phyloP scores from a whole-genome alignment of 2,888 invertebrate genomes.

The Trissonchulus sp. region DNA sequence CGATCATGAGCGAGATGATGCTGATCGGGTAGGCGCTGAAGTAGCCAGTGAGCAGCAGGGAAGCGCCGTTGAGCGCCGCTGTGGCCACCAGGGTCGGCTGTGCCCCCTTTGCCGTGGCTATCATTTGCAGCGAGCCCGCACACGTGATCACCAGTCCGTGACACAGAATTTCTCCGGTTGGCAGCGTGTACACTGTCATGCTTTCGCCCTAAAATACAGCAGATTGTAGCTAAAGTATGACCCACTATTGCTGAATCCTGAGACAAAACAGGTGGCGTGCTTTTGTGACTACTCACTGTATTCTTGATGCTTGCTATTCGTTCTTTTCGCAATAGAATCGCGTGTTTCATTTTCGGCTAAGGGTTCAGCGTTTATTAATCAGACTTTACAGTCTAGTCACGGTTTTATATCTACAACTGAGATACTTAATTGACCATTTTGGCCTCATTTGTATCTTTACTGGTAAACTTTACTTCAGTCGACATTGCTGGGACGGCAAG shows the following conservation, averaged over 20 bases:
- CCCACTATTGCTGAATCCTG: too few species aligned
- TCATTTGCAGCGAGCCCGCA: slow-evolving; percentile 29
- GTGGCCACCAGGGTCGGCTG: slow-evolving; percentile 25
- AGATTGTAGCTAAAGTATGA: too few species aligned
- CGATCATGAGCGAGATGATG: neutral
- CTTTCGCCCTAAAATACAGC: slow-evolving; percentile 24
- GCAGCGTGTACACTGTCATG: neutral
- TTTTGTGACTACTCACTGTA: too few species aligned
- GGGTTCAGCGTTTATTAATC: neutral
- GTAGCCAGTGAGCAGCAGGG: slow-evolving; percentile 7
- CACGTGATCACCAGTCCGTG: slow-evolving; percentile 26
- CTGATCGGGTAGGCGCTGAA: slow-evolving; percentile 18
- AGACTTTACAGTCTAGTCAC: neutral
- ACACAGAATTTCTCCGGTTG: slow-evolving; percentile 25
- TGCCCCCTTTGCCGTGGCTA: slow-evolving; percentile 25
- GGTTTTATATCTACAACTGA: too few species aligned
- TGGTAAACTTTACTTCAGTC: too few species aligned
- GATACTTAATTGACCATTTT: too few species aligned
- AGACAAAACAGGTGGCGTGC: too few species aligned
- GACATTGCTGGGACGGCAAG: too few species aligned
- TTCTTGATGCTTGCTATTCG: too few species aligned
- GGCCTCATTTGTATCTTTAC: too few species aligned
- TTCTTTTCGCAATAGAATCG: too few species aligned
- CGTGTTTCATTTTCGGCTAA: too few species aligned
- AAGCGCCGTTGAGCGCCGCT: slow-evolving; percentile 21